Evolutionary conservation across 35 echinoderm and acorn worm species (phyloP), one percentile per base, ranked within the genome.

Genomic region (Apostichopus japonicus): DNA sequence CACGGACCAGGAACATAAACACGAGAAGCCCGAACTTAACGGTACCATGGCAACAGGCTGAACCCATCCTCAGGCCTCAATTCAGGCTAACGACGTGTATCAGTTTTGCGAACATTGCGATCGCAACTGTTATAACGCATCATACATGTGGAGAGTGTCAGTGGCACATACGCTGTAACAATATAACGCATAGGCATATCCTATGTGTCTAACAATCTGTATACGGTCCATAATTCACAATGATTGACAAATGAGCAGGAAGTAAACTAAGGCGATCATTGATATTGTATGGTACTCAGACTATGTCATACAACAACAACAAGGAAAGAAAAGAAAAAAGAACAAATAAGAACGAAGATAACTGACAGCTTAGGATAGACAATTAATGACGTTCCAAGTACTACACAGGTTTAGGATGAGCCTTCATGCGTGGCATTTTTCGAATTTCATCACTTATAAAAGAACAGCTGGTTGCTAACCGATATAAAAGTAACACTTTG

Each of bases 391-490:
- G 71, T 75, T 21, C 23, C 71, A 23, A 6, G 71, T 6, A 44
- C 16, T 75, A 75, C 17, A 75, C 22, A 75, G 6, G 21, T 67
- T 53, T 57, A 84, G 81, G 81, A 57, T 54, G 55, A 58, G 4
- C 54, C 81, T 84, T 84, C 81, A 51, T 22, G 54, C 81, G 23
- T 84, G 54, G n/a, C 81, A 84, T 84, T 84, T 84, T 84, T 84
- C 81, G 54, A 84, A 84, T 84, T 57, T 57, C 81, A 58, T 8
- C 54, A 84, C 81, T 84, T 58, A 84, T 84, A 84, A 84, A 57
- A 84, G 81, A 84, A 84, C 81, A 84, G 81, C 81, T 84, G 81
- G 53, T 84, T 84, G 81, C 81, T 57, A 84, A 84, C 56, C 55
- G 56, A 21, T 57, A 58, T 53, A 84, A 84, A 84, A 58, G 56